Evolutionary conservation across 2,797 vertebrate species (phyloP).

Genomic region (Yasuhikotakia modesta): DNA sequence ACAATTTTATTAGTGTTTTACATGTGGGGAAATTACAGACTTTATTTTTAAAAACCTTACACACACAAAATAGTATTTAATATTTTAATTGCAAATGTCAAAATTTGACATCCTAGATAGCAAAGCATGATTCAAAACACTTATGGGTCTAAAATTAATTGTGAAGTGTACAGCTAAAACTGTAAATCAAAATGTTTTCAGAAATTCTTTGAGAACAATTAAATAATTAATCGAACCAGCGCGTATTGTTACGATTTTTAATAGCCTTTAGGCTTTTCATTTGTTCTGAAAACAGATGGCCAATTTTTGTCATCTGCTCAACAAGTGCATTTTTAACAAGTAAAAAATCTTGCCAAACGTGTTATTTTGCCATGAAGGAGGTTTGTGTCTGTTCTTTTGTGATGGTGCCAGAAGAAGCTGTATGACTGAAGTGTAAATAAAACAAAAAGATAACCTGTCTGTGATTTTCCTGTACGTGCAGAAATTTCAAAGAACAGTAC

Average conservation of each 20-base stretch:
- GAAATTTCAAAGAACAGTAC: not conserved
- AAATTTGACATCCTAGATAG: not conserved
- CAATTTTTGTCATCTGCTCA: slow-evolving; percentile 5
- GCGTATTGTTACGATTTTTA: not conserved
- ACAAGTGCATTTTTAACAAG: not conserved
- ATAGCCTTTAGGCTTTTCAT: not conserved
- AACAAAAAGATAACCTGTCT: not conserved
- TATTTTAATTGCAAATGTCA: not conserved
- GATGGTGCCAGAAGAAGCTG: not conserved
- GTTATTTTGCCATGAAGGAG: not conserved
- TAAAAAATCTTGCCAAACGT: not conserved
- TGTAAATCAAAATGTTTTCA: no score
- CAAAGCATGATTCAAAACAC: not conserved
- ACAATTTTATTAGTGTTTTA: no score
- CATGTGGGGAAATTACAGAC: no score
- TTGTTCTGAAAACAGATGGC: not conserved
- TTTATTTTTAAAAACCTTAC: no score
- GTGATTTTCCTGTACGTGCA: slow-evolving; percentile 4
- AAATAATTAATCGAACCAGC: not conserved
- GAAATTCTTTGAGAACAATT: no score
- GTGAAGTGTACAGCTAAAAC: no score
- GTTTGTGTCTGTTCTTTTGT: not conserved
- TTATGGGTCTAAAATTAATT: no score
- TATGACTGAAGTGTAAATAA: slow-evolving; percentile 3
- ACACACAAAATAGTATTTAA: not conserved